Percentiles rank a stretch among this genome's conserved stretches.
Conservation (phyloP, 1,140 invertebrate species). For the Thalassaphorura encarpata region DNA sequence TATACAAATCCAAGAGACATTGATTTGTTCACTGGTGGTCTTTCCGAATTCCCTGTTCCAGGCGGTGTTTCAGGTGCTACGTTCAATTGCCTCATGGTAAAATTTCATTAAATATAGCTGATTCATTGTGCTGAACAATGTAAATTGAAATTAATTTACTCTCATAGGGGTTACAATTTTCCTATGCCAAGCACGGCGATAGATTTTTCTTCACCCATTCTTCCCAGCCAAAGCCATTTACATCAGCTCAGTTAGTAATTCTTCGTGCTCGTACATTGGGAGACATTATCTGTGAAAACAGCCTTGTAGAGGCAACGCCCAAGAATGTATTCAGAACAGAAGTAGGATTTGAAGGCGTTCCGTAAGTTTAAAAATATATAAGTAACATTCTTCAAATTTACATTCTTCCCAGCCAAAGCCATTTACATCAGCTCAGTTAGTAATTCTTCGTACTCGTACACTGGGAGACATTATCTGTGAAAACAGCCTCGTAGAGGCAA, state of each 20-base stretch:
- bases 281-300: slow-evolving; percentile 50
- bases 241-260: slow-evolving; percentile 45
- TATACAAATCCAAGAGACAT: slow-evolving; percentile 37
- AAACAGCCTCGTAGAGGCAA: no score
- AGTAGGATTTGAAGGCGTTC: not conserved
- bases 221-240: slow-evolving; percentile 42
- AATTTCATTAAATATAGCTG: slow-evolving; percentile 3
- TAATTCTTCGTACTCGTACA: no score
- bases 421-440: no score
- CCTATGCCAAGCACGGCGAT: slow-evolving; percentile 38
- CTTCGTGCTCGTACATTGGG: slow-evolving; percentile 47
- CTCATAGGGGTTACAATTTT: no score
- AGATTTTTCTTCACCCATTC: slow-evolving; percentile 49
- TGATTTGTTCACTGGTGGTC: slow-evolving; percentile 46
- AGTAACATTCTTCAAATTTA: not conserved
- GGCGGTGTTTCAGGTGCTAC: slow-evolving; percentile 45
- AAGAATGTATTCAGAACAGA: slow-evolving; percentile 38
- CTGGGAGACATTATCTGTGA: no score
- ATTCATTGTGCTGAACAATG: slow-evolving; percentile 42
- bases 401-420: no score
- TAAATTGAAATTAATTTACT: no score
- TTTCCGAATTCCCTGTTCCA: slow-evolving; percentile 42
- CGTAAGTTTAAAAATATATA: not conserved
- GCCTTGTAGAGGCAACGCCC: slow-evolving; percentile 35
- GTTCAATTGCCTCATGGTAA: slow-evolving; percentile 40